Conservation (phyloP, 2,888 invertebrate species). For the Cryptus viduatorius region DNA sequence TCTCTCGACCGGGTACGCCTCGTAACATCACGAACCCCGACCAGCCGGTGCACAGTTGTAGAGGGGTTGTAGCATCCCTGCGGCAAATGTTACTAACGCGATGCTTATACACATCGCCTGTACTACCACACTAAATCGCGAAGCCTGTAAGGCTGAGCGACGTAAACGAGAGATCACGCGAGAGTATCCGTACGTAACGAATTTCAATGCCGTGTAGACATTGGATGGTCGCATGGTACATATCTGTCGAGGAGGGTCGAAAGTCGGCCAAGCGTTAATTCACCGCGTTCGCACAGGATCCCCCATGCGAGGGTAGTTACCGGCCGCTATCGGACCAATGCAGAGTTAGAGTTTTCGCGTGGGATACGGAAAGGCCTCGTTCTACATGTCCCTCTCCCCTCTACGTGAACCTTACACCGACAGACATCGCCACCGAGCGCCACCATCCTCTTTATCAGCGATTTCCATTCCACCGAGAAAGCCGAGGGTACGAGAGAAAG, state of each 20-base stretch:
- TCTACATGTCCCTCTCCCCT: conserved; percentile 14
- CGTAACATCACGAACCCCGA: not conserved
- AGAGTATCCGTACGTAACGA: conserved; percentile 30
- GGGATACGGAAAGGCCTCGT: not conserved
- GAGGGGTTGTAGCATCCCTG: not conserved
- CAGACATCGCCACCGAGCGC: conserved; percentile 5
- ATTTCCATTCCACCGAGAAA: conserved; percentile 42
- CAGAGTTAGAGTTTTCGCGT: conserved; percentile 36
- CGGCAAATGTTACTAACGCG: not conserved
- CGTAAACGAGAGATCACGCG: conserved; percentile 39
- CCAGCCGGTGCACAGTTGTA: conserved; percentile 13
- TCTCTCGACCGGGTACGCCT: not conserved
- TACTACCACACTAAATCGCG: not conserved
- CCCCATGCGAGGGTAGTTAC: conserved; percentile 20
- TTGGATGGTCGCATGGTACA: conserved; percentile 8
- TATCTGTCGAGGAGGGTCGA: conserved; percentile 33
- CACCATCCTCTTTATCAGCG: conserved; percentile 48
- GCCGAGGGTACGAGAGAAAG: not conserved
- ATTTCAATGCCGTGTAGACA: conserved; percentile 16
- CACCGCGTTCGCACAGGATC: conserved; percentile 31
- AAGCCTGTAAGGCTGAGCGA: not conserved
- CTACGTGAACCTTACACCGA: not conserved
- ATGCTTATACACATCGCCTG: conserved; percentile 1
- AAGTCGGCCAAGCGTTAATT: conserved; percentile 57
- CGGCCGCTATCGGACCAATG: conserved; percentile 44